Evolutionary conservation across 2,113 vertebrate genomes (phyloP), one percentile per base, ranked within the genome.

Genomic region (Phaethornis superciliosus): DNA sequence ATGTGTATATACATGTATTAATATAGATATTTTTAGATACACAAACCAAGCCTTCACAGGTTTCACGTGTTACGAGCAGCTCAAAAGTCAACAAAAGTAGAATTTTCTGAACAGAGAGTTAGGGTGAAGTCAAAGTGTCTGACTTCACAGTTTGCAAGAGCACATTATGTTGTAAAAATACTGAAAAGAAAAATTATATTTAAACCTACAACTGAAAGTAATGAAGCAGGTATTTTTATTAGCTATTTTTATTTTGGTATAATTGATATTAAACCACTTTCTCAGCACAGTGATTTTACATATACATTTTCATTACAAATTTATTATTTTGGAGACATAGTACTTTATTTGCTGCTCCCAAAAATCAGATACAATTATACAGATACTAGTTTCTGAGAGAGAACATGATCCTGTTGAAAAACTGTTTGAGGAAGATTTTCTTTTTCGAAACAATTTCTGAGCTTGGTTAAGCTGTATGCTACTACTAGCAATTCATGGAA

Each of bases 1-100:
- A 24, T 11, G 10, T 2, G 3, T 12, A 3, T 18, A 4, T 70
- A 10, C 37, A 4, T 23, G 5, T 62, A 15, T 2, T 2, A 4
- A 51, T 24, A 15, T 10, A 22, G 0, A 5, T 7, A 17, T 62
- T 69, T 85, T 65, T 30, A 51, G 14, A 81, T 9, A 49, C 70
- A 84, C 20, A 89, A 80, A 64, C 6, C 4, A 75, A 79, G 32
- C 12, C 13, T 71, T 93, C 54, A 52, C 13, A 37, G 7, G 14
- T 32, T 71, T 58, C 4, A 0, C 63, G 27, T 21, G 15, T 49
- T 9, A 83, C 21, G 17, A 90, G 47, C 8, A 62, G 15, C 19
- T 65, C 5, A 76, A 7, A 65, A 21, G 7, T 58, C 10, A 28
- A 72, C 62, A 19, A 20, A 63, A 76, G 4, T 27, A 82, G 30